These are phyloP conservation scores for Corythornis cristatus DNA, from an alignment of 2,113 vertebrate species.

Conservation along the genomic window DNA sequence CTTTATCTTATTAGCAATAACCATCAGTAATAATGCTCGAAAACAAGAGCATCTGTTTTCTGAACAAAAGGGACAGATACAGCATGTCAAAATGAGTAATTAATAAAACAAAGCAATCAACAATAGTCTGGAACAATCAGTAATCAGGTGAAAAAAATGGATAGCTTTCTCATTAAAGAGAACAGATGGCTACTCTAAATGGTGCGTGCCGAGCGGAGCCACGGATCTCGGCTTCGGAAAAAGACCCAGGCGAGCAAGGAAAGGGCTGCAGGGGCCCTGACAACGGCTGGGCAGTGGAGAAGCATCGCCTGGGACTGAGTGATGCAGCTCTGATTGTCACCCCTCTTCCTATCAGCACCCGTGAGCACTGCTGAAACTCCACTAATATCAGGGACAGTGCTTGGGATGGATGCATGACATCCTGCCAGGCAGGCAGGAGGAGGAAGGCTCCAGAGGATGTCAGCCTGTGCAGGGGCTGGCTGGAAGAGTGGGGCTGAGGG, in stretches of 20 bases:
- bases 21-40: slow-evolving; percentile 50
- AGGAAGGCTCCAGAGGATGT: accelerated
- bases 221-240: accelerated
- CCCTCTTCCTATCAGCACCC: neutral
- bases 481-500: neutral
- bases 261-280: neutral
- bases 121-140: slow-evolving; percentile 64
- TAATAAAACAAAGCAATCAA: slow-evolving; percentile 71
- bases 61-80: slow-evolving; percentile 64
- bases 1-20: slow-evolving; percentile 62
- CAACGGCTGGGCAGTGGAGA: accelerated
- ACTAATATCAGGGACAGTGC: accelerated
- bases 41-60: slow-evolving; percentile 66
- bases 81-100: slow-evolving; percentile 70
- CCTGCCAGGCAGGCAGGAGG: neutral
- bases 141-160: slow-evolving; percentile 69
- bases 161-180: slow-evolving; percentile 46
- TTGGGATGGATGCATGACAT: accelerated
- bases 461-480: neutral
- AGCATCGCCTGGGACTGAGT: accelerated
- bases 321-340: neutral
- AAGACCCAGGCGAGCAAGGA: neutral
- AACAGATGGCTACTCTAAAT: slow-evolving; percentile 51
- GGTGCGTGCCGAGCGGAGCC: neutral
- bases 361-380: neutral